phyloP scores from a whole-genome alignment of 2,888 invertebrate species.

The Diaphora mendica region DNA sequence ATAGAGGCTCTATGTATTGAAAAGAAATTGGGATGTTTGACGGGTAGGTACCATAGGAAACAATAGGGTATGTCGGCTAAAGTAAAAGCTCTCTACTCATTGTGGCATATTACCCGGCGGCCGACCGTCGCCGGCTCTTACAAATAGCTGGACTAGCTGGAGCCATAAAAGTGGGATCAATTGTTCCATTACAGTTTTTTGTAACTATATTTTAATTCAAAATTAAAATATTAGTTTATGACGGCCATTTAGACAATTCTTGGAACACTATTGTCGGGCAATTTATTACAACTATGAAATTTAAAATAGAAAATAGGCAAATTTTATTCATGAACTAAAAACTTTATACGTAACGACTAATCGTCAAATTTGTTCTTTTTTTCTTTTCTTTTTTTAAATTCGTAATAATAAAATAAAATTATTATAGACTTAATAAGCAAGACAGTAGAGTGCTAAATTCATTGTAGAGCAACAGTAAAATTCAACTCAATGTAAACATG shows the following conservation, averaged over 20 bases:
- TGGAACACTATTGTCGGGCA: neutral
- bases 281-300: neutral
- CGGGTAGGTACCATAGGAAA: conserved; percentile 62
- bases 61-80: conserved; percentile 54
- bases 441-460: neutral
- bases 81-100: conserved; percentile 58
- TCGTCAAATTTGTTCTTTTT: neutral
- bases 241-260: neutral
- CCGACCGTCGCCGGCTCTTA: conserved; percentile 27
- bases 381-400: neutral
- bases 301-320: neutral
- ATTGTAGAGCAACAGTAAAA: neutral
- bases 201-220: neutral
- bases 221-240: neutral
- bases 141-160: conserved; percentile 44
- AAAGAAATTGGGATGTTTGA: conserved; percentile 66
- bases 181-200: conserved; percentile 13
- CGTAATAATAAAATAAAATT: neutral
- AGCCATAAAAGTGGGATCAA: conserved; percentile 35
- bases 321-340: too few relatives aligned
- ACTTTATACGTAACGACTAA: too few relatives aligned
- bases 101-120: conserved; percentile 53
- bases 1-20: conserved; percentile 58
- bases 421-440: neutral
- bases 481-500: neutral